phyloP scores from a whole-genome alignment of 1,140 invertebrate species.

The Triops cancriformis region DNA sequence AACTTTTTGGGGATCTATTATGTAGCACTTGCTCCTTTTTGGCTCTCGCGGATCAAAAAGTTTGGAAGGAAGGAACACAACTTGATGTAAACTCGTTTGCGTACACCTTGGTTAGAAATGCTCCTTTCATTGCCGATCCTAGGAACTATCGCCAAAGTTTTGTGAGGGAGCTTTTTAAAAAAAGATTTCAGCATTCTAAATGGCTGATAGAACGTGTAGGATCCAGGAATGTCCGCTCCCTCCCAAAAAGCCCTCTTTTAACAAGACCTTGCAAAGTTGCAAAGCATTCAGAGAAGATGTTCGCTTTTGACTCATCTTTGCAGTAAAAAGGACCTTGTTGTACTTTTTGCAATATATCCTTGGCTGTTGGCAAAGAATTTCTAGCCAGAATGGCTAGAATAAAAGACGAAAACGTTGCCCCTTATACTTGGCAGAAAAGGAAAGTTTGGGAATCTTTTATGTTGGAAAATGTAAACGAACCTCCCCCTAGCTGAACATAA shows the following conservation, averaged over 20 bases:
- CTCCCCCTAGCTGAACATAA: neutral
- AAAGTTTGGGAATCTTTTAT: neutral
- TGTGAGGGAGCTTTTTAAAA: no score
- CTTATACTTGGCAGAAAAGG: no score
- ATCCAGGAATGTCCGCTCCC: neutral
- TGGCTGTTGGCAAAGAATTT: neutral
- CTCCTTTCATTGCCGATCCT: no score
- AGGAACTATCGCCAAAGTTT: no score
- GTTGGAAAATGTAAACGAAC: neutral
- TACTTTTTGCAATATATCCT: neutral
- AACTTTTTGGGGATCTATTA: no score
- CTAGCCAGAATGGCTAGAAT: neutral
- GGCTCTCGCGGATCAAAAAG: no score
- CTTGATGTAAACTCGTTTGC: no score
- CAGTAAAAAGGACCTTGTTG: neutral
- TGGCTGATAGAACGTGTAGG: neutral
- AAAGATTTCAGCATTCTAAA: neutral
- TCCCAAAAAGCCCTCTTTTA: neutral
- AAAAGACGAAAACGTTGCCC: neutral
- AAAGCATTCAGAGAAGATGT: neutral
- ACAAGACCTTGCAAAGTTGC: slow-evolving; percentile 5
- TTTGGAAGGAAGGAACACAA: no score
- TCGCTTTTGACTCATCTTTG: neutral
- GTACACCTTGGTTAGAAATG: no score
- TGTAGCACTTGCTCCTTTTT: no score